phyloP scores from a whole-genome alignment of 2,113 vertebrate genomes.

The Albula goreensis region DNA sequence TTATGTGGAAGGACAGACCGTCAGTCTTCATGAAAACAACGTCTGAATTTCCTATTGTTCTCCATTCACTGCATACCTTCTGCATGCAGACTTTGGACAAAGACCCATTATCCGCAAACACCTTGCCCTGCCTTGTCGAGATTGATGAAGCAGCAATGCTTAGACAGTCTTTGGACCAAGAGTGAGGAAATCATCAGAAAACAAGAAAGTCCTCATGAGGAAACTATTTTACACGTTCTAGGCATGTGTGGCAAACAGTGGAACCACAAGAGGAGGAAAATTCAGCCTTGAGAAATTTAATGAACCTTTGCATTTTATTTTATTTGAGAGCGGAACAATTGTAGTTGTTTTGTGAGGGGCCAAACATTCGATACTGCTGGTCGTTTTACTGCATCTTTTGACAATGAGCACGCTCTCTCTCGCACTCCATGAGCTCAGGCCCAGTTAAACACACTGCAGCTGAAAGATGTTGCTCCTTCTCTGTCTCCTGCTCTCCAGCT shows the following conservation, averaged over 20 bases:
- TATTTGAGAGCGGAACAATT: not conserved
- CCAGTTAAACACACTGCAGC: not conserved
- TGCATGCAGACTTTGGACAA: conserved; percentile 57
- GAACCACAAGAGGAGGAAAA: not conserved
- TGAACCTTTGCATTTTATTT: not conserved
- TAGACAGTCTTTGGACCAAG: not conserved
- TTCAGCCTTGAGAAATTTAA: not conserved
- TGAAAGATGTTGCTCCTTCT: conserved; percentile 32
- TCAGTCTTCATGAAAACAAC: conserved; percentile 62
- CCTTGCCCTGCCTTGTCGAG: conserved; percentile 60
- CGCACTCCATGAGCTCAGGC: no score
- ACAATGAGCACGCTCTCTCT: not conserved
- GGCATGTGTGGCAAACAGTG: not conserved
- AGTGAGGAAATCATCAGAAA: not conserved
- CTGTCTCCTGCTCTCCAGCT: conserved; percentile 51
- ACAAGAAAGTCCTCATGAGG: not conserved
- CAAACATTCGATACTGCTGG: not conserved
- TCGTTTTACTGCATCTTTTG: not conserved
- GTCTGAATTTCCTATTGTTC: conserved; percentile 60
- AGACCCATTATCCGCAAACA: conserved; percentile 60
- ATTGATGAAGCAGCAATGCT: conserved; percentile 52
- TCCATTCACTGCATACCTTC: conserved; percentile 58
- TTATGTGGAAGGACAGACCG: conserved; percentile 63
- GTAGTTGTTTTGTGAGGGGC: not conserved
- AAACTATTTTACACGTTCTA: not conserved